Base-by-base conservation (phyloP, 2,113 vertebrate species). In the Myiozetetes cayanensis region DNA sequence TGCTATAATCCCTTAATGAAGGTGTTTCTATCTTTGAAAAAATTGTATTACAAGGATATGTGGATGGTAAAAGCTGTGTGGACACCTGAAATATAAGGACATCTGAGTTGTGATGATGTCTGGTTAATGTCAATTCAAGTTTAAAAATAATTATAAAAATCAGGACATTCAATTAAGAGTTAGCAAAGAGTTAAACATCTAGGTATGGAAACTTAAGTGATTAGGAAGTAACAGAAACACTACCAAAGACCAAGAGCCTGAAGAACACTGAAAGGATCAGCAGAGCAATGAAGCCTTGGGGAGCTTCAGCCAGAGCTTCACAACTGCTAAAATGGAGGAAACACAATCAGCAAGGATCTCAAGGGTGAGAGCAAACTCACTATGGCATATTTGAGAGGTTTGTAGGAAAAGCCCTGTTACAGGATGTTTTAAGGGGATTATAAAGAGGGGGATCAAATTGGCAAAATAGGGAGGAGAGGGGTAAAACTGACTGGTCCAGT, bases 331-430 rank as follows among this genome's bases (percentile, higher is more conserved):
- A 47, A 47, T 18, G 14, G 20, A 88, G 17, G 20, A 61, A 85
- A 56, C 3, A 46, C 1, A 0, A 22, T 28, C 1, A 1, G 18
- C 0, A 3, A 30, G 7, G 6, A 9, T 74, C 23, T 78, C 27
- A 31, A 61, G 19, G 14, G 15, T 52, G 72, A 78, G 37, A 52
- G 21, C 6, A 75, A 53, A 86, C 28, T 83, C 88, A 35, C 2
- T 6, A 9, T 0, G 1, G 25, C 25, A 17, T 62, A 52, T 39
- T 61, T 66, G n/a, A 35, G 55, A 35, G 10, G 3, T 39, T 70
- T 71, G 3, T 52, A 15, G 55, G n/a, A 79, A 30, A 39, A 43
- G 15, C 61, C 6, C 39, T 66, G 6, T 55, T 52, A 35, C 10
- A 23, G 15, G 4, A 44, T 44, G 6, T 49, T 76, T 44, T 55